phyloP scores from a whole-genome alignment of 2,888 invertebrate species.

The Clistopyga incitator region DNA sequence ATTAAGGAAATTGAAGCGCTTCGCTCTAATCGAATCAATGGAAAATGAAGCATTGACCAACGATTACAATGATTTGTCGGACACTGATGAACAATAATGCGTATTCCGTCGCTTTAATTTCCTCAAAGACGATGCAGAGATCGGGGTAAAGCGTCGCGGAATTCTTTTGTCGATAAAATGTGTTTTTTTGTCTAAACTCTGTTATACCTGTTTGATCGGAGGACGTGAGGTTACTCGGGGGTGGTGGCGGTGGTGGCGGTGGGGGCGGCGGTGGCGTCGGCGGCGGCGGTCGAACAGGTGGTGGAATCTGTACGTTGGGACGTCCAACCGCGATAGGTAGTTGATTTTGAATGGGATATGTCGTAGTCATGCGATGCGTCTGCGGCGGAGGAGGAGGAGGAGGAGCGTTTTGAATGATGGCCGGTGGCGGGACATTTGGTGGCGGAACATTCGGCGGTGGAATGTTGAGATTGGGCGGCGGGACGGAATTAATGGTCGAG shows the following conservation, averaged over 20 bases:
- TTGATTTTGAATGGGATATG: slow-evolving; percentile 79
- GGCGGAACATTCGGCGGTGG: slow-evolving; percentile 84
- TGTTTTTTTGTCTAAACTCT: too few species aligned
- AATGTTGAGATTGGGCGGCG: slow-evolving; percentile 83
- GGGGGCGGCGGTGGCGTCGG: too few species aligned
- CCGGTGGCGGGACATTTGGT: slow-evolving; percentile 73
- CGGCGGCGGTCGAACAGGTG: slow-evolving; percentile 76
- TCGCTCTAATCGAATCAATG: neutral
- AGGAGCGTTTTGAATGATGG: slow-evolving; percentile 75
- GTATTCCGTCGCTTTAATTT: too few species aligned
- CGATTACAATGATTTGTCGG: too few species aligned
- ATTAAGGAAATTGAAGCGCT: neutral
- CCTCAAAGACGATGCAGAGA: neutral
- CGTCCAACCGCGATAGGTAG: slow-evolving; percentile 77
- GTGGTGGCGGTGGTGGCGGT: too few species aligned
- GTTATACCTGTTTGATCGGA: slow-evolving; percentile 79
- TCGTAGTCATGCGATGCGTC: slow-evolving; percentile 75
- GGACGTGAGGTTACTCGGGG: slow-evolving; percentile 72
- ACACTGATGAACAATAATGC: too few species aligned
- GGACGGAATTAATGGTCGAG: slow-evolving; percentile 78
- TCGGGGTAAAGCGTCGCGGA: too few species aligned
- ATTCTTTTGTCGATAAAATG: neutral
- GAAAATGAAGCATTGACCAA: neutral
- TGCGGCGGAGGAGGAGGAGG: too few species aligned
- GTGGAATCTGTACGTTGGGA: slow-evolving; percentile 80